Evolutionary conservation across 2,113 vertebrate species (phyloP), one percentile per base, ranked within the genome.

Genomic region (Puntigrus tetrazona): DNA sequence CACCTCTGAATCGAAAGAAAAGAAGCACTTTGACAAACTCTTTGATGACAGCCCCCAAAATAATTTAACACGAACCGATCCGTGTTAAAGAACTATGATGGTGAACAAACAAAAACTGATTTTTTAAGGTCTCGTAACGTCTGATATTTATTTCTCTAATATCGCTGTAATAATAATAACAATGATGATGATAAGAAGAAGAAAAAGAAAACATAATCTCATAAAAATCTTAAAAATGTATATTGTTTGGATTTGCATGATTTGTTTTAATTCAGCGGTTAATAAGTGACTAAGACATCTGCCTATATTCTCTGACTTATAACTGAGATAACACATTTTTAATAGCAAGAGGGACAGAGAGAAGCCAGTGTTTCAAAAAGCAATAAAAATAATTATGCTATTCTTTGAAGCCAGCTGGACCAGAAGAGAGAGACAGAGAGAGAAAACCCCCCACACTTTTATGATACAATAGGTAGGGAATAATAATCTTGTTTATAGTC

Each of bases 401-500:
- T 86, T 72, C n/a, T 86, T 85, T 80, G 34, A 78, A 65, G 76
- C 77, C 79, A 65, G 83, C 50, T 77, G 83, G 74, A 81, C 78
- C 47, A 59, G 73, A 85, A 57, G 29, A 80, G 2, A 69, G 16
- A 82, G 20, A 9, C 52, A 55, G 52, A 55, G 20, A 22, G 20
- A 85, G 55, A 78, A 74, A 25, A 61, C 14, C 45, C 14, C 45
- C 4, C 43, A 45, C 13, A 20, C 38, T 78, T 52, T 11, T 47
- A 57, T 59, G 69, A 84, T 65, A 81, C 75, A 65, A 81, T 84
- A 47, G 69, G 45, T 78, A 50, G 16, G 76, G 61, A 84, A 75
- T 86, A 88, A 86, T 67, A 79, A 63, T 86, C 73, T 82, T 83
- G 75, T 88, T 88, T 87, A 85, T 90, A 87, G 85, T 90, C 70